Evolutionary conservation across 2,888 invertebrate species (phyloP), one percentile per base, ranked within the genome.

Genomic region (Muscina levida): DNA sequence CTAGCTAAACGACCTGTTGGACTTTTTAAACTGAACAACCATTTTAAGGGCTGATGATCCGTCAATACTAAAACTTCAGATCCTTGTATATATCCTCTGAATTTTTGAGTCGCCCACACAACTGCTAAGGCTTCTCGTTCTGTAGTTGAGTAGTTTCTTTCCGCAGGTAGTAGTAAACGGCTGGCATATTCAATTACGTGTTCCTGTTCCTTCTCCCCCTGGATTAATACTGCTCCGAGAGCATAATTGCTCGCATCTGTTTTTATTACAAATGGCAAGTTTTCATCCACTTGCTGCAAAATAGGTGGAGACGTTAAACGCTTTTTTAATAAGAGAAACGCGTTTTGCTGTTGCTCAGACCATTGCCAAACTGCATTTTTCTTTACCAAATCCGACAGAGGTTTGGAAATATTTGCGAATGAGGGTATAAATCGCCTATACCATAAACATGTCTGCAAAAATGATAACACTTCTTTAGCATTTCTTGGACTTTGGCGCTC

Each of bases 31-130:
- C 85, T 83, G 79, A 89, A 48, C 3, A 48, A 79, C 90, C 91
- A 92, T 86, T 90, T 89, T 26, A 92, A 83, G 0, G 91, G 72
- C 39, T 73, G 75, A 26, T 78, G 78, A 56, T 89, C 80, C 89
- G 88, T 73, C 0, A 80, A 91, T 91, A 79, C 91, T 91, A 0
- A 88, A 1, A 79, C 57, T 67, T 81, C 74, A 26, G 67, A 44
- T 90, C 87, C 86, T 74, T 89, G 88, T 0, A 91, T 71, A 78
- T 88, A 92, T 0, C 87, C 87, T 48, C 89, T 66, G 79, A 89
- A 91, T 72, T 88, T 89, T 6, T 85, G 65, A 0, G 89, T 76
- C 0, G 88, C 87, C 85, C 85, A 90, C 0, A 90, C 83, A 10
- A 76, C 22, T 6, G 75, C 75, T 1, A 89, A 72, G 0, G 85